These are phyloP conservation scores for Pachyuromys duprasi DNA, from an alignment of 2,797 vertebrate genomes.

Conservation along the genomic window DNA sequence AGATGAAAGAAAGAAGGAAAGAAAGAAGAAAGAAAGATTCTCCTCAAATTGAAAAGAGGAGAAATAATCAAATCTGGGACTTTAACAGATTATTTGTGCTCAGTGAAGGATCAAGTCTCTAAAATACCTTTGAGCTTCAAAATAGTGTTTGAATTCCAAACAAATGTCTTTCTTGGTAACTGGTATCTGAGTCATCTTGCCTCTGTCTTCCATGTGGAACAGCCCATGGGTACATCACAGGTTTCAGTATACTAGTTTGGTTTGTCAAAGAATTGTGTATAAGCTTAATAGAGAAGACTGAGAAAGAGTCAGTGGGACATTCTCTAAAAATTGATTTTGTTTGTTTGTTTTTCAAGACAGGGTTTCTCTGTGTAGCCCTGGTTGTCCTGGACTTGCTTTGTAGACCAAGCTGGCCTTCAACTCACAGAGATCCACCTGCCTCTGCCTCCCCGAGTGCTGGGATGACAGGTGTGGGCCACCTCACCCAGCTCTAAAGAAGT, in stretches of 20 bases:
- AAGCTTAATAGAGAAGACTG: not conserved
- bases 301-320: not conserved
- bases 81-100: constrained; percentile 27
- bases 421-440: too few relatives aligned
- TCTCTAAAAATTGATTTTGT: not conserved
- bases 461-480: too few relatives aligned
- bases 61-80: not conserved
- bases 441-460: too few relatives aligned
- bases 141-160: constrained; percentile 19
- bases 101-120: not conserved
- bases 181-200: not conserved
- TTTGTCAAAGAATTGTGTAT: not conserved
- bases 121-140: not conserved
- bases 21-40: not conserved
- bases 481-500: too few relatives aligned
- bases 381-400: too few relatives aligned
- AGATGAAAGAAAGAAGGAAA: not conserved
- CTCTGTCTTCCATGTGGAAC: not conserved
- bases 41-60: not conserved
- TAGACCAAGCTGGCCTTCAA: too few relatives aligned
- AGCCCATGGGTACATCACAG: not conserved
- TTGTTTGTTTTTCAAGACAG: too few relatives aligned
- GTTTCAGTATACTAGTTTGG: not conserved
- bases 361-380: too few relatives aligned
- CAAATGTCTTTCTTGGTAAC: not conserved